phyloP scores from a whole-genome alignment of 2,113 vertebrate species.

The Nerophis ophidion region DNA sequence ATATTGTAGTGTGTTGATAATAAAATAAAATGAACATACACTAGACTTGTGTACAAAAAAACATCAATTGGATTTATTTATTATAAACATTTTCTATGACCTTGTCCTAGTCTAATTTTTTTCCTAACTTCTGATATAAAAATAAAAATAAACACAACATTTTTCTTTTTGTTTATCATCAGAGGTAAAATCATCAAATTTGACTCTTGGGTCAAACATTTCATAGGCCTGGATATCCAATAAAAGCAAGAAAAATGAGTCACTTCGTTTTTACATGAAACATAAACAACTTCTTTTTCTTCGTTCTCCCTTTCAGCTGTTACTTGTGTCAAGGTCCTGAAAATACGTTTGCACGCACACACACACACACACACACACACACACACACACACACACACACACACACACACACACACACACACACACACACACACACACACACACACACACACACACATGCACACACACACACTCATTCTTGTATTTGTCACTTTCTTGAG shows the following conservation, averaged over 20 bases:
- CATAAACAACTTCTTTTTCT: slow-evolving; percentile 25
- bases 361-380: slow-evolving; percentile 6
- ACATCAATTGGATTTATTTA: too few species aligned
- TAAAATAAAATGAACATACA: too few species aligned
- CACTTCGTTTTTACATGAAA: slow-evolving; percentile 10
- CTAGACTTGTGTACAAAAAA: too few species aligned
- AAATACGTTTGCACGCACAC: slow-evolving; percentile 3
- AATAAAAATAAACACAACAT: too few species aligned
- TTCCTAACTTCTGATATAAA: too few species aligned
- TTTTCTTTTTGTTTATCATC: too few species aligned
- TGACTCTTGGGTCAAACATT: slow-evolving; percentile 6
- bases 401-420: slow-evolving; percentile 13
- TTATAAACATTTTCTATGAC: too few species aligned
- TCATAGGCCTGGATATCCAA: not conserved
- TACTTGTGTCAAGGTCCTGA: slow-evolving; percentile 31
- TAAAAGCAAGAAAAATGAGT: not conserved
- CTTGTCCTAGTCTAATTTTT: too few species aligned
- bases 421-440: slow-evolving; percentile 14
- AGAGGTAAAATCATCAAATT: not conserved
- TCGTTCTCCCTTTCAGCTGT: slow-evolving; percentile 9
- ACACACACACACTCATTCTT: not conserved
- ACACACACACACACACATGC: slow-evolving; percentile 10
- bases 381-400: slow-evolving; percentile 11
- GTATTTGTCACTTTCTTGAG: too few species aligned
- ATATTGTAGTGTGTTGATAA: too few species aligned